Evolutionary conservation across 2,113 vertebrate species (phyloP), one percentile per base, ranked within the genome.

Genomic region (Ochotona curzoniae): DNA sequence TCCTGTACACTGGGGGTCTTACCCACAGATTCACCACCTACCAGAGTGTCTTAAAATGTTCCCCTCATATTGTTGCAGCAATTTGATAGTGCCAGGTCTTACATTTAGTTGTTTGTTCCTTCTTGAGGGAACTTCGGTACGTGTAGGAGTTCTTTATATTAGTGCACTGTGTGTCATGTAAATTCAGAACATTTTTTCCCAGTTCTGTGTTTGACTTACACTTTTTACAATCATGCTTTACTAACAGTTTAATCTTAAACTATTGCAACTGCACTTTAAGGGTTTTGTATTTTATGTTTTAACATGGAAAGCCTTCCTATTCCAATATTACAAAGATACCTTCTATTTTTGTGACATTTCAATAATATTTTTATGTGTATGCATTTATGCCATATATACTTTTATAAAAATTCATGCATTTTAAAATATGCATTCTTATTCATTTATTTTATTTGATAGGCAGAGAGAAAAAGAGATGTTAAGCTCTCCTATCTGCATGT

Each of bases 251-350:
- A 63, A 57, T 93, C 49, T 78, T 38, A 81, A 75, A 44, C 67
- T 26, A 82, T 67, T 21, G 78, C 25, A 32, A 57, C 10, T 91
- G 61, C 20, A 51, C 57, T 9, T 30, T 84, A 60, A 15, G n/a
- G n/a, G 21, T 82, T 82, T 81, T 69, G 28, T 15, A 60, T 76
- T 90, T 76, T 67, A 17, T 28, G 2, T 81, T 94, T 94, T 85
- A 76, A 73, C 25, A 44, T 82, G 70, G 28, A 78, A 82, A 2
- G 2, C 14, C 12, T 87, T 94, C 18, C 25, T 49, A 64, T 73
- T 76, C 32, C 13, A 88, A 73, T 47, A 57, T 67, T 26, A 32
- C 18, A 84, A 70, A 74, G 12, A 8, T 13, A 49, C 13, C n/a
- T 26, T 73, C 17, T 57, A 38, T 12, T 74, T n/a, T 2, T 91